phyloP scores from a whole-genome alignment of 1,140 invertebrate species.

The Brachionus koreanus region DNA sequence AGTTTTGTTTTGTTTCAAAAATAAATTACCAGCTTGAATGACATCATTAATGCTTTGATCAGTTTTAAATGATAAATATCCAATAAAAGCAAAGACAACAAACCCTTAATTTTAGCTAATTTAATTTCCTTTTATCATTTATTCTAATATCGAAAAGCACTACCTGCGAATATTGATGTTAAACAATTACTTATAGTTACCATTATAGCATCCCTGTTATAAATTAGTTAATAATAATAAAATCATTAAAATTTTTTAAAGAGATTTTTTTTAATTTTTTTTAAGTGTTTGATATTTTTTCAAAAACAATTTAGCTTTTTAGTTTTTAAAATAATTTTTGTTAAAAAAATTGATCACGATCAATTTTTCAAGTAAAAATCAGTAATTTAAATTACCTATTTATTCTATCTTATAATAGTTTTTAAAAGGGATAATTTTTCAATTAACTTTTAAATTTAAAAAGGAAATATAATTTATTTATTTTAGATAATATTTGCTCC shows the following conservation, averaged over 20 bases:
- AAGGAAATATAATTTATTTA: neutral
- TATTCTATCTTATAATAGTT: no score
- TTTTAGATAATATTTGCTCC: neutral
- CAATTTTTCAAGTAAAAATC: neutral
- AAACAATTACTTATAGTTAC: slow-evolving; percentile 91
- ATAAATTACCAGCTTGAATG: slow-evolving; percentile 63
- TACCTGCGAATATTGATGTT: slow-evolving; percentile 92
- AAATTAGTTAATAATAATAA: no score
- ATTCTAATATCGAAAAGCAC: neutral
- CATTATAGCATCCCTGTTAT: slow-evolving; percentile 76
- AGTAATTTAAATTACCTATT: no score
- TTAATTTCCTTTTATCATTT: neutral
- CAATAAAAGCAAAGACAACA: slow-evolving; percentile 96
- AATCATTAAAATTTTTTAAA: no score
- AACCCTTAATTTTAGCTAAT: slow-evolving; percentile 60
- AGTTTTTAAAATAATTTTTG: no score
- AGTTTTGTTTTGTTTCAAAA: neutral
- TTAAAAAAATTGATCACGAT: neutral
- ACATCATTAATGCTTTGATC: slow-evolving; percentile 82
- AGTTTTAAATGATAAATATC: slow-evolving; percentile 84
- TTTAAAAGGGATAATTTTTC: no score
- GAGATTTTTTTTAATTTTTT: no score
- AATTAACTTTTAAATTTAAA: no score
- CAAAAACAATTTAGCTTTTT: no score
- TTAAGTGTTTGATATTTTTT: no score